A percentile compares a stretch with the other conserved stretches of the same genome.
Evolutionary conservation across 2,888 invertebrate genomes (phyloP).

Genomic region (Leptopilina drosophilae): DNA sequence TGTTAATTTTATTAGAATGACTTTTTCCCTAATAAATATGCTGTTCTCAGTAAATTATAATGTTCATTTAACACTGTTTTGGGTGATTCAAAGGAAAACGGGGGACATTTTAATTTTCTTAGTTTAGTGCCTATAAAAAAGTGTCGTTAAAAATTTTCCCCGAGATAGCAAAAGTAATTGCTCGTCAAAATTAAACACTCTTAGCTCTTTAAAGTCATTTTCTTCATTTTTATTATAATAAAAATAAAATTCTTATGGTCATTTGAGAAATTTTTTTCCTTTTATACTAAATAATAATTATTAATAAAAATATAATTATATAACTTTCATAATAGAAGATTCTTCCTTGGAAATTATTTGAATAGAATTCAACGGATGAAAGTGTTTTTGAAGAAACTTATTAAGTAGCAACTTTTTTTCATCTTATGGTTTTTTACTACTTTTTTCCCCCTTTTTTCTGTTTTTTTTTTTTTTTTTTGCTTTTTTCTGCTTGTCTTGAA

Average conservation of each 20-base stretch:
- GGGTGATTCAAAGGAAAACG: neutral
- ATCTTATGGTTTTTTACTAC: too few relatives aligned
- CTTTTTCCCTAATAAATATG: neutral
- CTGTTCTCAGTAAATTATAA: slow-evolving; percentile 6
- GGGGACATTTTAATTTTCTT: slow-evolving; percentile 16
- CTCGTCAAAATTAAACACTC: slow-evolving; percentile 14
- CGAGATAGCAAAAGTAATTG: neutral
- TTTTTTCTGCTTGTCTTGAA: slow-evolving; percentile 8
- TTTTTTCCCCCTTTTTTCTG: neutral
- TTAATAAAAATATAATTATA: too few relatives aligned
- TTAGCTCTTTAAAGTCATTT: slow-evolving; percentile 2
- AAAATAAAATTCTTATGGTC: neutral
- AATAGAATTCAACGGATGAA: too few relatives aligned
- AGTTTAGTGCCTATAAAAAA: slow-evolving; percentile 3
- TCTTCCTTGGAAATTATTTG: too few relatives aligned
- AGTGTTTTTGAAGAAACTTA: too few relatives aligned
- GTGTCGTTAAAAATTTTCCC: neutral
- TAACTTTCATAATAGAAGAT: too few relatives aligned
- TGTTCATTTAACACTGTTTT: neutral
- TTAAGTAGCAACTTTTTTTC: too few relatives aligned
- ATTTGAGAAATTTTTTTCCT: too few relatives aligned
- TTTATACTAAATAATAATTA: too few relatives aligned
- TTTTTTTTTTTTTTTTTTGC: too few relatives aligned
- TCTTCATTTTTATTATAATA: slow-evolving; percentile 11
- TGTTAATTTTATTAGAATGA: too few relatives aligned